Percentiles rank a stretch among this genome's conserved stretches.
Conservation (phyloP, 2,113 vertebrate species). For the Coracopsis vasa region DNA sequence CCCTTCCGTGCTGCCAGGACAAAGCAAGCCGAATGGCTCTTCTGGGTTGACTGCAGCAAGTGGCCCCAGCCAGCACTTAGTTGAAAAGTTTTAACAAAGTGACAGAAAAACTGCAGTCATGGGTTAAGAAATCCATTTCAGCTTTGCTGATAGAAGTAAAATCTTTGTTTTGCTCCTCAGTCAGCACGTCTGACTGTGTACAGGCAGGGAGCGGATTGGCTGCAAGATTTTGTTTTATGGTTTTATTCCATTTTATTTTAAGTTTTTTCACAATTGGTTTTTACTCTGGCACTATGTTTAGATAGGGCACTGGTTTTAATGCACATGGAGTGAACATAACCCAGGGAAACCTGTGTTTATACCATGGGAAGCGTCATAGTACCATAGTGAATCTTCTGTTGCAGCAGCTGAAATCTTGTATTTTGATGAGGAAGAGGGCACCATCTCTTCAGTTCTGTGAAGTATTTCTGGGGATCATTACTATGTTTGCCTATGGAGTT, state of each 20-base stretch:
- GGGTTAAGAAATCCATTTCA: background rate
- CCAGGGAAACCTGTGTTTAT: background rate
- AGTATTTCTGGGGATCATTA: background rate
- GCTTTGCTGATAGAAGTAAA: background rate
- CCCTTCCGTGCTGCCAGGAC: background rate
- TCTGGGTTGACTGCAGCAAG: background rate
- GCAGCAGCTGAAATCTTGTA: background rate
- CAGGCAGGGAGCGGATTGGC: background rate
- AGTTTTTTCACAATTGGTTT: background rate
- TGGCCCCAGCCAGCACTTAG: background rate
- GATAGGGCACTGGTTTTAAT: background rate
- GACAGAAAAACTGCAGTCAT: background rate
- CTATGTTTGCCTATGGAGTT: background rate
- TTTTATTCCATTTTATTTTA: background rate
- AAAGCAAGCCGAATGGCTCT: background rate
- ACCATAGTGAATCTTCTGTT: background rate
- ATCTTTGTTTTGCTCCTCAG: background rate
- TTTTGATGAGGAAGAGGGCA: background rate
- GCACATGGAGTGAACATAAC: background rate
- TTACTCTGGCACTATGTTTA: background rate
- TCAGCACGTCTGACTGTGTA: background rate
- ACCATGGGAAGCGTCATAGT: rapidly evolving
- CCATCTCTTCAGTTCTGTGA: background rate
- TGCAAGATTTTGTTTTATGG: background rate
- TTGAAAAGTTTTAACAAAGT: background rate